phyloP scores from a whole-genome alignment of 2,888 invertebrate species.

The Heliconius aoede region DNA sequence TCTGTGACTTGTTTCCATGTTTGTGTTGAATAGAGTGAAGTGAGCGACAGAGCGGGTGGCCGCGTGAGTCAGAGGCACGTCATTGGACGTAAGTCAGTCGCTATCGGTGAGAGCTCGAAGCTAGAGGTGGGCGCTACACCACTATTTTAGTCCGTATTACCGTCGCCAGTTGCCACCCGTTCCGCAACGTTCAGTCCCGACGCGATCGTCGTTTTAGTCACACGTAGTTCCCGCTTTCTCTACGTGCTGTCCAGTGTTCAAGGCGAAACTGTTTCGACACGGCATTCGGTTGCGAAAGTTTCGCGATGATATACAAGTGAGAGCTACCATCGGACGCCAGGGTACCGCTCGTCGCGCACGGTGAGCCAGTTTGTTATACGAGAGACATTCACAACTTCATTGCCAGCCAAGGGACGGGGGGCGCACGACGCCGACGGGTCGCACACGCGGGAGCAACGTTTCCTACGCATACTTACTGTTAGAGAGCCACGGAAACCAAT shows the following conservation, averaged over 20 bases:
- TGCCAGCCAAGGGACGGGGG: constrained; percentile 73
- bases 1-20: neutral
- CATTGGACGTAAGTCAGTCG: neutral
- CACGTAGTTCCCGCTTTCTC: constrained; percentile 58
- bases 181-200: constrained; percentile 47
- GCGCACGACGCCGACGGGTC: constrained; percentile 78
- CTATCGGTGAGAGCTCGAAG: constrained; percentile 46
- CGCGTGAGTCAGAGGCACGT: constrained; percentile 57
- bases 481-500: constrained; percentile 77
- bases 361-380: constrained; percentile 77
- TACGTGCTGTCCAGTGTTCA: constrained; percentile 60
- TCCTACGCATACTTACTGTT: constrained; percentile 70
- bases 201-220: constrained; percentile 48
- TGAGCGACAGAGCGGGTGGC: constrained; percentile 52
- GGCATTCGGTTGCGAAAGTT: constrained; percentile 80
- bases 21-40: constrained; percentile 58
- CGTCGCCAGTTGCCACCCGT: neutral
- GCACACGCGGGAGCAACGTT: constrained; percentile 78
- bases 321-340: constrained; percentile 76
- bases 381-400: constrained; percentile 81
- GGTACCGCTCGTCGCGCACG: constrained; percentile 81
- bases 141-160: constrained; percentile 1
- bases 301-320: constrained; percentile 84
- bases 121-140: constrained; percentile 45
- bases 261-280: constrained; percentile 78